Evolutionary conservation across 35 echinoderm and acorn worm genomes (phyloP), one percentile per base, ranked within the genome.

Genomic region (Eucidaris tribuloides): DNA sequence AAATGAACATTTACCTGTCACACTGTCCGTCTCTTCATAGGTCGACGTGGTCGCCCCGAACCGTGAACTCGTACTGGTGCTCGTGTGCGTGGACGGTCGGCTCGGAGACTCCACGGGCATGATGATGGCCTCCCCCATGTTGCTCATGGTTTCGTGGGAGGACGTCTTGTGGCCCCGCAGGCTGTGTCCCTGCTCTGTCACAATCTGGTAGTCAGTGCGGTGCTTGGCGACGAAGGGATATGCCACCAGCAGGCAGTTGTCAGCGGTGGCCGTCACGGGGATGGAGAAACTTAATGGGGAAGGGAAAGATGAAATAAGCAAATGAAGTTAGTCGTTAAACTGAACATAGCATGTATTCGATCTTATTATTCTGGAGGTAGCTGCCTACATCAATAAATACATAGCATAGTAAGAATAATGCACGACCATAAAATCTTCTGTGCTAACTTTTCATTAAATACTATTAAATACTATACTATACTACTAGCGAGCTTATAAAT

Each of bases 1-100:
- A n/a, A n/a, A n/a, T n/a, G n/a, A n/a, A n/a, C n/a, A n/a, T 57
- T 84, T 78, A 97, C 94, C 94, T 23, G 94, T 97, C n/a, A 97
- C 68, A 39, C 90, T 92, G 4, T 92, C 94, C 3, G 90, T 82
- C 42, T 97, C 89, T 42, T 97, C 94, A 79, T 92, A 97, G 6
- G 94, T 97, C 2, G 94, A 92, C 0, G 89, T 85, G 20, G 84
- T 97, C 20, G 90, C 89, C 1, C 89, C 94, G 89, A 97, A 97
- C 46, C 94, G 45, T 14, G 89, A 92, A 77, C 89, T 97, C 0
- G 94, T 85, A 45, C 94, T 97, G 18, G 89, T 88, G 45, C 91
- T 87, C 42, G 79, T 52, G 38, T 79, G 74, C 42, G 91, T 70
- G 4, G 89, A 82, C 6, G 94, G 94, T 62, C 94, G 62, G 18